Evolutionary conservation across 2,888 invertebrate species (phyloP).

Genomic region (Netelia fuscicornis): DNA sequence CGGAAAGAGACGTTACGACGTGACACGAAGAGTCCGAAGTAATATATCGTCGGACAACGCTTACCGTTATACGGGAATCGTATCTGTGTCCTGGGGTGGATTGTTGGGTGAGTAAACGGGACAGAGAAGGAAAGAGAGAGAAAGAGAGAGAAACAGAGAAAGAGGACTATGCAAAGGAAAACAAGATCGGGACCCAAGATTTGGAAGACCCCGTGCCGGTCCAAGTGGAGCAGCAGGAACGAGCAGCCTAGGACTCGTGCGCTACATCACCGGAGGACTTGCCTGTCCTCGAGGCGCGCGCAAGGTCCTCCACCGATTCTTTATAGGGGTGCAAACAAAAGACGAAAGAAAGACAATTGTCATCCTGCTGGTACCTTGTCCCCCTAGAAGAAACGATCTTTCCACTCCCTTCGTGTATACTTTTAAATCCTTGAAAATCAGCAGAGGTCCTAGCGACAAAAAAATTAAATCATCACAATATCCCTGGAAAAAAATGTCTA

Average conservation of each 20-base stretch:
- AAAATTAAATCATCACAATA: conserved; percentile 8
- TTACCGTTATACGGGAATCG: conserved; percentile 74
- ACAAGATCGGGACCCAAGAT: conserved; percentile 70
- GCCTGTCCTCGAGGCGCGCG: conserved; percentile 39
- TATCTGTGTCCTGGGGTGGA: conserved; percentile 65
- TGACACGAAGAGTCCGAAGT: conserved; percentile 69
- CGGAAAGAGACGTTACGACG: conserved; percentile 77
- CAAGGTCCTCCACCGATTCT: conserved; percentile 31
- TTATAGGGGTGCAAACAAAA: conserved; percentile 42
- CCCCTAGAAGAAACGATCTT: background rate
- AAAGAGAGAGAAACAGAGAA: conserved; percentile 9
- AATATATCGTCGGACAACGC: conserved; percentile 78
- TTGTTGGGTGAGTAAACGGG: conserved; percentile 45
- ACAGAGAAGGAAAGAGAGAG: conserved; percentile 33
- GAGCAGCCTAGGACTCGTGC: conserved; percentile 33
- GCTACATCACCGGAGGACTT: conserved; percentile 37
- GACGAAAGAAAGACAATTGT: conserved; percentile 38
- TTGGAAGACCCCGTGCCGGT: conserved; percentile 64
- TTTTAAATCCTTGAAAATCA: conserved; percentile 32
- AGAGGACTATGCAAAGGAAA: conserved; percentile 54
- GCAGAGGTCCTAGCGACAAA: conserved; percentile 18
- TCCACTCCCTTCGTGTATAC: conserved; percentile 38
- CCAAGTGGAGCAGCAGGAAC: conserved; percentile 65
- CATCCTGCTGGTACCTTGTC: conserved; percentile 42
- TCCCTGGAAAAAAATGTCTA: background rate